A percentile compares a stretch with the other conserved stretches of the same genome.
phyloP scores from a whole-genome alignment of 1,140 invertebrate genomes.

The Brachionus plicatilis region DNA sequence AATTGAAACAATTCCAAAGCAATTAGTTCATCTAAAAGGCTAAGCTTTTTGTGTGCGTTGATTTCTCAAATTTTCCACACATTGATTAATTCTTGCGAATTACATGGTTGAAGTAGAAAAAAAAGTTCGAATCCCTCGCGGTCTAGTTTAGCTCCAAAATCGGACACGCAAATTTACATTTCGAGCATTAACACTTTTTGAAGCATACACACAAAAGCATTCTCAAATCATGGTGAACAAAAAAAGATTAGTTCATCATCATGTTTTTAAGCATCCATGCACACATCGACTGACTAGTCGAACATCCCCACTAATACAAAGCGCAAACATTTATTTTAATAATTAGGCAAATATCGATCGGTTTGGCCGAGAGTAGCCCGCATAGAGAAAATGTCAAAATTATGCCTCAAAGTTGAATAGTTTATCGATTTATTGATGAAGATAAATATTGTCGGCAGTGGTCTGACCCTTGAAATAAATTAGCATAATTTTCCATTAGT shows the following conservation, averaged over 20 bases:
- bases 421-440: conserved; percentile 30
- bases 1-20: too few relatives aligned
- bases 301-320: background rate
- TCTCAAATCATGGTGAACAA: background rate
- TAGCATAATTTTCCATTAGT: background rate
- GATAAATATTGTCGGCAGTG: background rate
- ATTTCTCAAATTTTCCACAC: too few relatives aligned
- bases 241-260: background rate
- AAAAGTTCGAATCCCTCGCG: background rate
- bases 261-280: conserved; percentile 2
- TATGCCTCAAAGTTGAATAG: conserved; percentile 31
- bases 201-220: background rate
- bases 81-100: too few relatives aligned
- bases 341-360: conserved; percentile 24
- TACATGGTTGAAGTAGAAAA: too few relatives aligned
- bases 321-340: conserved; percentile 33
- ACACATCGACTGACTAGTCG: background rate
- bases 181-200: background rate
- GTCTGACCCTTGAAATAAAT: conserved; percentile 10
- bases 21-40: too few relatives aligned
- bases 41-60: too few relatives aligned
- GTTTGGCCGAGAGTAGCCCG: background rate
- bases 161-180: conserved; percentile 29
- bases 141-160: background rate
- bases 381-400: conserved; percentile 9